Evolutionary conservation across 92 coral and sea anemone genomes (phyloP), one percentile per base, ranked within the genome.

Genomic region (Scolanthus callimorphus): DNA sequence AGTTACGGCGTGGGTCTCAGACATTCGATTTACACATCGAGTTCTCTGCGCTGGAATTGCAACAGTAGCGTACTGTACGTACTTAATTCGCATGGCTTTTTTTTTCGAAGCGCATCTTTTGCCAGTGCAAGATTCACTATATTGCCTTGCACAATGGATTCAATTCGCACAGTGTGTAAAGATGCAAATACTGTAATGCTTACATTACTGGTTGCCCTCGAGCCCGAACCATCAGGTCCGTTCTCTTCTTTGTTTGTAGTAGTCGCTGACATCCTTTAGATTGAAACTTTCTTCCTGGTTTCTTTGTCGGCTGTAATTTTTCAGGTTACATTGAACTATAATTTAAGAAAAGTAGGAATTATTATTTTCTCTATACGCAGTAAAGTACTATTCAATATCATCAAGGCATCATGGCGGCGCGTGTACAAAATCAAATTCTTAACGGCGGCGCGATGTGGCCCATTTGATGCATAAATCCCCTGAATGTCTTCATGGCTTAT

Each of bases 381-480:
- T 21, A 41, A 11, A 61, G 17, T 17, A 6, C 34, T 19, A 21
- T 34, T 37, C 22, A 17, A 25, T 30, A 44, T n/a, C 38, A 12
- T 59, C 39, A 34, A 20, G 17, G 17, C 27, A 56, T 55, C 24
- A 68, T 68, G 75, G 75, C 75, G 75, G 53, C 57, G 10, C 39
- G 31, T 43, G 48, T 37, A 29, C 59, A 31, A 66, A 66, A 66
- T 66, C 54, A 56, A 52, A 67, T 67, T 44, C 41, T 29, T 9
- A 43, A 68, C 57, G 49, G 43, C 29, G 64, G 20, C 45, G 57
- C 44, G 25, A 29, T 38, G 39, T 20, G 41, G 55, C 69, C 63
- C 65, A 55, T 68, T 68, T 57, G 62, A 68, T 25, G 75, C 75
- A 57, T 68, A 68, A 55, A 57, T 43, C 27, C 75, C 51, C 20